Base-by-base conservation (phyloP, 2,797 vertebrate genomes). In the Peromyscus aztecus region DNA sequence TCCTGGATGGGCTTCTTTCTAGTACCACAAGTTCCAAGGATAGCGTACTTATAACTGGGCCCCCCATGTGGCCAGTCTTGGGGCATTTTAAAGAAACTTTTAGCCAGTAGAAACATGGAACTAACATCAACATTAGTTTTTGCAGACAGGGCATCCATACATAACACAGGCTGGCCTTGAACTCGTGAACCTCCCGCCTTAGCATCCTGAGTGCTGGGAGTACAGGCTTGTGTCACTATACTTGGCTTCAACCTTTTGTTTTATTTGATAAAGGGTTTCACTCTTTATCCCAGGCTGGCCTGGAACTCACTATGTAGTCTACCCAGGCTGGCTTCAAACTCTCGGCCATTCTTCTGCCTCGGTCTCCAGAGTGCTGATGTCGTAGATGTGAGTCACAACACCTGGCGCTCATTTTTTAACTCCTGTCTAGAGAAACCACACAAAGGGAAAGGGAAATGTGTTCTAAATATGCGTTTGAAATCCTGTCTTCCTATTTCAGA, bases 41-140 rank as follows among this genome's bases (percentile, higher is more conserved):
- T 52, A 94, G 82, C 24, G 82, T 92, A 31, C 59, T 93, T 91
- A 59, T 43, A 93, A 91, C 4, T 49, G 55, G 57, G 40, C 12
- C 4, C 43, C 43, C 46, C 29, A 23, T 1, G 24, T 52, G 29
- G 23, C 40, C 24, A 34, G 27, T 80, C 46, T 94, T 34, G 61
- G 73, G 37, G 40, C 19, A 37, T 13, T 86, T 96, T 82, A 92
- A 94, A 93, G 75, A 92, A 95, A 93, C 1, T 43, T 16, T 23
- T 97, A 37, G 75, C 80, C 37, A 65, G 65, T 34, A 46, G 46
- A 94, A 95, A 95, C 57, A 75, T 46, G 12, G 52, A 67, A 55
- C 34, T 67, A 37, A 77, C 21, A 88, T 40, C 43, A 65, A 87
- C 69, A 89, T 78, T 71, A 65, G 69, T 84, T 97, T 86, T n/a